Percentiles rank a stretch among this genome's conserved stretches.
phyloP scores from a whole-genome alignment of 2,113 vertebrate species.

The Tychaedon coryphoeus region DNA sequence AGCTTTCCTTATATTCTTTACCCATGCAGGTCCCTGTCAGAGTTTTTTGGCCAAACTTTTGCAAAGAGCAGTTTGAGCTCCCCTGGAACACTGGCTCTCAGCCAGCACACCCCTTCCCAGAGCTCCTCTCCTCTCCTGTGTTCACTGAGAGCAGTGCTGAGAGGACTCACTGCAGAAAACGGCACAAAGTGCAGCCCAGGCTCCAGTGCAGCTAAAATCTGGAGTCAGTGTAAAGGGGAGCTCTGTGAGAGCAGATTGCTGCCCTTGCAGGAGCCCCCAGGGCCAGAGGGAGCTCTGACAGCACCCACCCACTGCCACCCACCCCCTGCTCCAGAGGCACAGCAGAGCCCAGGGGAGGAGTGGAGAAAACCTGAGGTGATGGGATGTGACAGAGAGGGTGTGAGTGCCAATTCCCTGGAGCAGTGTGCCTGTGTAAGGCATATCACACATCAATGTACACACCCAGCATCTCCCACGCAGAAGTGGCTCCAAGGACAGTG shows the following conservation, averaged over 20 bases:
- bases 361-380: neutral
- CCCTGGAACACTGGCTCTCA: neutral
- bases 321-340: neutral
- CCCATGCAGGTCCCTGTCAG: neutral
- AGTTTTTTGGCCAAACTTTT: neutral
- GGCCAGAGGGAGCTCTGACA: neutral
- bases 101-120: neutral
- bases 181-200: neutral
- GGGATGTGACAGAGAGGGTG: neutral
- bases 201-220: too few species aligned
- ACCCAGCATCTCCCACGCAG: accelerated
- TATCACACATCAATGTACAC: accelerated
- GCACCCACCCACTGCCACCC: neutral
- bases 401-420: neutral
- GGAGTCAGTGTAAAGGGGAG: neutral
- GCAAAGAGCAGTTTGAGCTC: neutral
- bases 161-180: neutral
- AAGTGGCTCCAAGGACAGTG: neutral
- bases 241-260: neutral
- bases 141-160: neutral
- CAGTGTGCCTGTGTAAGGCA: accelerated
- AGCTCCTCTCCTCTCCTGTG: neutral
- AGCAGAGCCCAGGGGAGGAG: accelerated
- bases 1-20: neutral
- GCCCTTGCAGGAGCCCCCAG: neutral